Conservation (phyloP, 2,113 vertebrate species). For the Corythoichthys intestinalis region DNA sequence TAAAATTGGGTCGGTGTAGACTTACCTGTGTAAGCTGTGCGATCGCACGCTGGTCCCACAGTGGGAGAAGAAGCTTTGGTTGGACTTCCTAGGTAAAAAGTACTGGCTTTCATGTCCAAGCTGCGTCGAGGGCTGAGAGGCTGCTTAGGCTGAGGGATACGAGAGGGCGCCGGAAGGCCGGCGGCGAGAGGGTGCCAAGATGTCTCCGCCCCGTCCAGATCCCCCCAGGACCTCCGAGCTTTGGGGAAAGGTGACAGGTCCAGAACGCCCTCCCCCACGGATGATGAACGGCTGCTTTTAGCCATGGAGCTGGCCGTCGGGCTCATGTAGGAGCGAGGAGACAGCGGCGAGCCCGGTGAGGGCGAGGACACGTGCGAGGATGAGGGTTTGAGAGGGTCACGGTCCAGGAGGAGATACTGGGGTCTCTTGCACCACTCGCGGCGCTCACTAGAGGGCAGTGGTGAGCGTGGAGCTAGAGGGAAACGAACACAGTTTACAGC, state of each 20-base stretch:
- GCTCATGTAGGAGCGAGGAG: slow-evolving; percentile 80
- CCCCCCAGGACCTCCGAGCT: slow-evolving; percentile 21
- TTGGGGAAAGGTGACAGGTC: slow-evolving; percentile 27
- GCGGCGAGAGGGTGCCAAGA: slow-evolving; percentile 25
- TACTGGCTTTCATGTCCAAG: slow-evolving; percentile 24
- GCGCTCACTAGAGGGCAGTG: slow-evolving; percentile 32
- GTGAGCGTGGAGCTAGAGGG: slow-evolving; percentile 44
- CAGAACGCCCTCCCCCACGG: slow-evolving; percentile 77
- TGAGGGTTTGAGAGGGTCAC: slow-evolving; percentile 7
- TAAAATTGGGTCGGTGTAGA: background rate
- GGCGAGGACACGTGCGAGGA: slow-evolving; percentile 54
- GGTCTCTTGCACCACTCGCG: slow-evolving; percentile 21
- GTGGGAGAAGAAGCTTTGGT: background rate
- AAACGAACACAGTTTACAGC: background rate
- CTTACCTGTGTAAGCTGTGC: background rate
- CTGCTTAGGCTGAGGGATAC: slow-evolving; percentile 60
- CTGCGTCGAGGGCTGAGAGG: slow-evolving; percentile 48
- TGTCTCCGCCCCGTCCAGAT: slow-evolving; percentile 10
- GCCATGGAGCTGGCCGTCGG: slow-evolving; percentile 87
- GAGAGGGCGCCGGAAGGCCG: slow-evolving; percentile 36
- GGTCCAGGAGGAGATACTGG: slow-evolving; percentile 32
- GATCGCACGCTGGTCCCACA: slow-evolving; percentile 2
- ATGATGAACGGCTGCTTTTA: slow-evolving; percentile 83
- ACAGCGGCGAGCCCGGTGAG: slow-evolving; percentile 57
- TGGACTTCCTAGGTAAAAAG: background rate